phyloP scores from a whole-genome alignment of 2,888 invertebrate species.

The Rhopalosiphum nymphaeae region DNA sequence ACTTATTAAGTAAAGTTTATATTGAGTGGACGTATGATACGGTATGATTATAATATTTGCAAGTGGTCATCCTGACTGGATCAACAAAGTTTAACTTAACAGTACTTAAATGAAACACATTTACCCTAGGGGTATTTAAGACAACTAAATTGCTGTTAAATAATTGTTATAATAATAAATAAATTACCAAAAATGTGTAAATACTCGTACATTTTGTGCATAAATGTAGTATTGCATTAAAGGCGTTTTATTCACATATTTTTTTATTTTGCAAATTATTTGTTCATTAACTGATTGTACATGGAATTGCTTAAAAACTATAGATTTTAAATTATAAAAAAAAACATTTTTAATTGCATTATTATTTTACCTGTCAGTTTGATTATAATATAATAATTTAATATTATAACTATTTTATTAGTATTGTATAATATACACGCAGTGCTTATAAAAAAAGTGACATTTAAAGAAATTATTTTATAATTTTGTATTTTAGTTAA shows the following conservation, averaged over 20 bases:
- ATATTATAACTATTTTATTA: not conserved
- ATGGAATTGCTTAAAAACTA: not conserved
- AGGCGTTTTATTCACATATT: too few species aligned
- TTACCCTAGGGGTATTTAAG: not conserved
- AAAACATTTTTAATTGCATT: not conserved
- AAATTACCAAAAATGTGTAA: too few species aligned
- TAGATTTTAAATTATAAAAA: not conserved
- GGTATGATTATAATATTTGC: not conserved
- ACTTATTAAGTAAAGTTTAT: slow-evolving; percentile 8
- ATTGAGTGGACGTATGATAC: not conserved
- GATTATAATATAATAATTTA: too few species aligned
- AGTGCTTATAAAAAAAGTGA: too few species aligned
- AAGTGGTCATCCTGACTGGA: not conserved
- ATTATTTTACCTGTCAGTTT: not conserved
- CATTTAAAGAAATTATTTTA: too few species aligned
- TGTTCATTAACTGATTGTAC: too few species aligned
- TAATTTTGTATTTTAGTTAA: too few species aligned
- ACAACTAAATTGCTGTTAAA: not conserved
- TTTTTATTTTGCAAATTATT: too few species aligned
- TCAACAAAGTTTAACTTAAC: slow-evolving; percentile 25
- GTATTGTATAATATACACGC: not conserved
- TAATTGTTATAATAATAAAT: not conserved
- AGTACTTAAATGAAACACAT: slow-evolving; percentile 1
- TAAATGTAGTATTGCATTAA: too few species aligned
- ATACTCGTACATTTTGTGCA: too few species aligned